Conservation (phyloP, 2,888 invertebrate species). For the Pteria penguin region DNA sequence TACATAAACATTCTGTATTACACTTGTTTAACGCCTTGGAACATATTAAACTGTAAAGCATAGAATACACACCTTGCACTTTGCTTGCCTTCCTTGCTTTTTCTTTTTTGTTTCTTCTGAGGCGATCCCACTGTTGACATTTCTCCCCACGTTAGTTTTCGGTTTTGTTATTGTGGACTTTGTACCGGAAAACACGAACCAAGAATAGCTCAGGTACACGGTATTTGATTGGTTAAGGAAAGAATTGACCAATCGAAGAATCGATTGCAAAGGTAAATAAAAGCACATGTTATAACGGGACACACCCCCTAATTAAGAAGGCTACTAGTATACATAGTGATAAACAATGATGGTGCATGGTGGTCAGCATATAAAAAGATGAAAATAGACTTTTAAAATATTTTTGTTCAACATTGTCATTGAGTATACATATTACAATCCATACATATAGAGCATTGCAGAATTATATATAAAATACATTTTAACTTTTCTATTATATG, state of each 20-base stretch:
- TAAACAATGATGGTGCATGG: too few species aligned
- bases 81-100: neutral
- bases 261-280: constrained; percentile 12
- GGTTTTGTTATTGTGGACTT: constrained; percentile 32
- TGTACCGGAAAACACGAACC: constrained; percentile 7
- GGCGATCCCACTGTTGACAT: neutral
- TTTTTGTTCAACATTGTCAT: too few species aligned
- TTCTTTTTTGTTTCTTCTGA: neutral
- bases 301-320: too few species aligned
- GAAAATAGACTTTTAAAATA: too few species aligned
- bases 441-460: too few species aligned
- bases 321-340: too few species aligned
- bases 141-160: neutral
- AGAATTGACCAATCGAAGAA: neutral
- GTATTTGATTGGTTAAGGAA: constrained; percentile 4
- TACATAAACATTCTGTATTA: too few species aligned
- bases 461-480: too few species aligned
- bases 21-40: too few species aligned
- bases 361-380: too few species aligned
- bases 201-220: neutral
- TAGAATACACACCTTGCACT: neutral
- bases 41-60: neutral
- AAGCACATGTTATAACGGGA: constrained; percentile 7
- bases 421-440: too few species aligned
- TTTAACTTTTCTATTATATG: too few species aligned